A percentile compares a stretch with the other conserved stretches of the same genome.
phyloP scores from a whole-genome alignment of 2,797 vertebrate genomes.

The Pseudotriccus pelzelni region DNA sequence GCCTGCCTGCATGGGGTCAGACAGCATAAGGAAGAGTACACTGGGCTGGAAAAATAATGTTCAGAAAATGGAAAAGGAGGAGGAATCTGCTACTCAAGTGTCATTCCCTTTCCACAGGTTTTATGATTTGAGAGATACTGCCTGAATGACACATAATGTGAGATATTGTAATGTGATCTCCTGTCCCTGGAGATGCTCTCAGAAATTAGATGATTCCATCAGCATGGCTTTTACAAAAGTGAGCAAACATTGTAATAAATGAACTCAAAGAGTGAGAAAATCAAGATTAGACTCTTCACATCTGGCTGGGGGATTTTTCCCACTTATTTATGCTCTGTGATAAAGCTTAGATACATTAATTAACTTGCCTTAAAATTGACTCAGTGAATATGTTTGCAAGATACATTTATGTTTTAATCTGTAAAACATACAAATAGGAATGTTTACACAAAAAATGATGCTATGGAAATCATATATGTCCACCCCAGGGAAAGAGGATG shows the following conservation, averaged over 20 bases:
- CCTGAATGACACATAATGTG: background rate
- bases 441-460: background rate
- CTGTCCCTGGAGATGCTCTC: background rate
- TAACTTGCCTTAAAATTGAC: background rate
- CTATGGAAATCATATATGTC: background rate
- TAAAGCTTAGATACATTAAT: background rate
- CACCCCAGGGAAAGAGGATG: background rate
- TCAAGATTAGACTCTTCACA: background rate
- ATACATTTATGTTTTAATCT: background rate
- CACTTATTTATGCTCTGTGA: background rate
- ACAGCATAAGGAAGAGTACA: background rate
- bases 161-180: background rate
- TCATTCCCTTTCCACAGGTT: background rate
- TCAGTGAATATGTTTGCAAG: background rate
- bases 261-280: background rate
- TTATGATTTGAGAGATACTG: background rate
- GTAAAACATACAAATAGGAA: background rate
- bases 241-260: slow-evolving; percentile 20
- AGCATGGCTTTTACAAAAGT: background rate
- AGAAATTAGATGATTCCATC: slow-evolving; percentile 10
- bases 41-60: background rate
- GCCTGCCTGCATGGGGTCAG: background rate
- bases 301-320: background rate
- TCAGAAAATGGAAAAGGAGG: background rate
- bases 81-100: background rate